A percentile compares a stretch with the other conserved stretches of the same genome.
Evolutionary conservation across 2,113 vertebrate genomes (phyloP).

Genomic region (Carassius auratus): DNA sequence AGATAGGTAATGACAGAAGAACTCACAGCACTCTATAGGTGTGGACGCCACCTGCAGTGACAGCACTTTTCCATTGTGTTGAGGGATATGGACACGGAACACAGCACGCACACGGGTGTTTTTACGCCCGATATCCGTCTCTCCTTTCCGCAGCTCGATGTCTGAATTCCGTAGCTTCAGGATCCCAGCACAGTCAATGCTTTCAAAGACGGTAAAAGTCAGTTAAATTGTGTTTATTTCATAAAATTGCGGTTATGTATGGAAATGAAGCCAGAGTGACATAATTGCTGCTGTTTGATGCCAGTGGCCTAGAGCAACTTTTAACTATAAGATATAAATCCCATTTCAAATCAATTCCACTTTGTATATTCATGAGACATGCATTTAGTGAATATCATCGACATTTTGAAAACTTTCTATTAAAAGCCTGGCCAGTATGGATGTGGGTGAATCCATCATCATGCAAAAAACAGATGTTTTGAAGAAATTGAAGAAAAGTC

Average conservation of each 20-base stretch:
- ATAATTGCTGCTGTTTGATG: neutral
- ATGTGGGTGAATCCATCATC: neutral
- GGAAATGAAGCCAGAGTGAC: neutral
- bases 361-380: neutral
- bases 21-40: constrained; percentile 97
- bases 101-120: constrained; percentile 93
- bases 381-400: neutral
- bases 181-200: constrained; percentile 96
- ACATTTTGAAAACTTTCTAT: neutral
- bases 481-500: too few relatives aligned
- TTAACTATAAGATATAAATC: neutral
- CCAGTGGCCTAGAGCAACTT: neutral
- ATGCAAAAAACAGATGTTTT: too few relatives aligned
- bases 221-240: neutral
- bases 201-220: constrained; percentile 56
- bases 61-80: constrained; percentile 82
- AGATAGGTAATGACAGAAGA: neutral
- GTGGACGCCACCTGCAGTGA: constrained; percentile 88
- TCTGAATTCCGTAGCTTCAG: constrained; percentile 96
- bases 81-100: constrained; percentile 90
- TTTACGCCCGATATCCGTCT: constrained; percentile 94
- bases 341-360: neutral
- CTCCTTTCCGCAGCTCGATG: constrained; percentile 95
- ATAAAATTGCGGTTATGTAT: neutral
- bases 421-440: neutral